Evolutionary conservation across 2,888 invertebrate species (phyloP), one percentile per base, ranked within the genome.

Genomic region (Hypsopygia costalis): DNA sequence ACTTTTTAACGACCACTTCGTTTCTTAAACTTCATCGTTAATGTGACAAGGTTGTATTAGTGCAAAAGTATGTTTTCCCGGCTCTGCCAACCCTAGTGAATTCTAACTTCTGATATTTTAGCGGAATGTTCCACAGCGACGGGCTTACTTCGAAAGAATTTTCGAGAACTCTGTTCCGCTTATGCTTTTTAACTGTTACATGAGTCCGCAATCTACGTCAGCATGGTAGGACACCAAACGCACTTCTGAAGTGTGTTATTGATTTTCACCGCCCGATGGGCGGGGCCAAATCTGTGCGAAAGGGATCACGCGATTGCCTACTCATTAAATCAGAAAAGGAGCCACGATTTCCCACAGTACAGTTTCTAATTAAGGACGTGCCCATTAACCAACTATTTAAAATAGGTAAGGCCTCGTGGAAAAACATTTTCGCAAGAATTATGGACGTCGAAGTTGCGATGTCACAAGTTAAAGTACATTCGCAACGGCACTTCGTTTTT

Each of bases 341-440:
- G 67, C 74, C 69, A 74, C 69, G 60, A 73, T 77, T 85, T 85
- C 71, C 63, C 77, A 78, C 78, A 40, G 73, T 73, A 69, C 81
- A 64, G 71, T 71, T 81, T 83, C 77, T 81, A 86, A 87, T 88
- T 86, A 87, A 87, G 86, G 86, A 82, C 78, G 83, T 82, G 65
- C 79, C 86, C 75, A 87, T 87, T 86, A 86, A 81, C 77, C 72
- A 83, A 85, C 87, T 86, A 83, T 87, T 87, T 80, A 78, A 86
- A 86, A 86, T 82, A 86, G 81, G 81, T 75, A 76, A 69, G 73
- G 72, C 69, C 68, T 63, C 65, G 66, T 67, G 66, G 71, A 75
- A 81, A 81, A 81, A 79, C 73, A 72, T 79, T 81, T 76, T 69
- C 66, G 62, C 65, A 67, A 77, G 73, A 77, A 75, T 73, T 72